Base-by-base conservation (phyloP, 2,888 invertebrate genomes). In the Polydrusus cervinus region DNA sequence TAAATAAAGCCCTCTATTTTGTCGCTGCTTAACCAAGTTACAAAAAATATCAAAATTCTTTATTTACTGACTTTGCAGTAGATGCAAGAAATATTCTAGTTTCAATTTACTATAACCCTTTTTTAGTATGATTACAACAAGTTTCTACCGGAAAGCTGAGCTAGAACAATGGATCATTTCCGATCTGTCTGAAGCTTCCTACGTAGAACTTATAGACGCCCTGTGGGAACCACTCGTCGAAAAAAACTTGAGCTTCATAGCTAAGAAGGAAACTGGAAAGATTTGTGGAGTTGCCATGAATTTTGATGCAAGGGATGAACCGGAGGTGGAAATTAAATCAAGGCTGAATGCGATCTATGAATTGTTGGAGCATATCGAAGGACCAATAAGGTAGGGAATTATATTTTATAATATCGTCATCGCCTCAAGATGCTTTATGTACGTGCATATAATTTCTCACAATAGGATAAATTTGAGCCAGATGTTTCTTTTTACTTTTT, bases 121-220 rank as follows among this genome's bases (percentile, higher is more conserved):
- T 16, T 87, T 86, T 38, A 95, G 95, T 73, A 95, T 96, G 88
- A 93, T 96, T 76, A 93, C 94, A 0, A 91, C 93, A 6, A 96
- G 96, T 84, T 96, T 96, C 87, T 94, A 94, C 86, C 91, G 91
- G 82, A 96, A 96, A 87, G 96, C 95, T 0, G 96, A 96, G 84
- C 84, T 97, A 80, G 96, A 96, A 83, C 91, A 92, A 83, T 95
- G 93, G 90, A 85, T 95, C 14, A 91, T 92, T 77, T 92, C 93
- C 1, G 91, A 92, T 74, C 92, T 95, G 16, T 87, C 89, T 9
- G 89, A 90, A 7, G 86, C 88, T 0, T 95, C 95, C 85, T 96
- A 95, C 85, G 89, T 88, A 14, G 90, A 91, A 40, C 87, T 95
- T 60, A 88, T 96, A 78, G 89, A 90, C 66, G 89, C 90, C 1